Percentiles rank a stretch among this genome's conserved stretches.
Evolutionary conservation across 2,113 vertebrate species (phyloP).

Genomic region (Gracilinanus agilis): DNA sequence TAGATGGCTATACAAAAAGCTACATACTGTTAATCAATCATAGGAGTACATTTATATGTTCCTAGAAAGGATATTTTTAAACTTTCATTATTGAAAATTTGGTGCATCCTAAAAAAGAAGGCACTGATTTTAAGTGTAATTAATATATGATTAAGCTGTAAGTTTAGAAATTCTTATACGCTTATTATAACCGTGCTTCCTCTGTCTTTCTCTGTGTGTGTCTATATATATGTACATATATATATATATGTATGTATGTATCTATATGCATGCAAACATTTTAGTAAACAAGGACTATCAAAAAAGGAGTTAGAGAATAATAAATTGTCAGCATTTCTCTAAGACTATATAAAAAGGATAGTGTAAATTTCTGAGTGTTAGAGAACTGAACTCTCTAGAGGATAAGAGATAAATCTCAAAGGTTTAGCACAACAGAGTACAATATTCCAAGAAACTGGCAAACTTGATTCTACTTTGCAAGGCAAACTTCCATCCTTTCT

Average conservation of each 20-base stretch:
- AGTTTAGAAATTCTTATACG: background rate
- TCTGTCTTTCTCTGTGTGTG: too few species aligned
- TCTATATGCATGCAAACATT: background rate
- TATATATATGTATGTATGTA: background rate
- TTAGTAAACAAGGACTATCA: background rate
- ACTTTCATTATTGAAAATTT: background rate
- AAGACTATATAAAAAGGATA: background rate
- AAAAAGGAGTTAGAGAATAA: background rate
- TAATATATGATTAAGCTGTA: background rate
- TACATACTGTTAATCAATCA: background rate
- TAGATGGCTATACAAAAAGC: background rate
- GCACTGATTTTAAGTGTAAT: background rate
- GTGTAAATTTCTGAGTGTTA: background rate
- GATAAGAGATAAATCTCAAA: background rate
- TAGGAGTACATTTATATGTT: background rate
- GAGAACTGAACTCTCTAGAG: background rate
- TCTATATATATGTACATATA: background rate
- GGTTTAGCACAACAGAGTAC: background rate
- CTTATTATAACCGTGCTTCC: background rate
- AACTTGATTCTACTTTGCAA: background rate
- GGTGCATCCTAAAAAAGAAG: background rate
- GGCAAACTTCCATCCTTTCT: background rate
- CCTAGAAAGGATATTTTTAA: background rate
- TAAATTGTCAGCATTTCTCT: background rate
- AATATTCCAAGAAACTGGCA: background rate